These are phyloP conservation scores for Creontiades dilutus DNA, from an alignment of 2,888 invertebrate genomes.

Conservation along the genomic window DNA sequence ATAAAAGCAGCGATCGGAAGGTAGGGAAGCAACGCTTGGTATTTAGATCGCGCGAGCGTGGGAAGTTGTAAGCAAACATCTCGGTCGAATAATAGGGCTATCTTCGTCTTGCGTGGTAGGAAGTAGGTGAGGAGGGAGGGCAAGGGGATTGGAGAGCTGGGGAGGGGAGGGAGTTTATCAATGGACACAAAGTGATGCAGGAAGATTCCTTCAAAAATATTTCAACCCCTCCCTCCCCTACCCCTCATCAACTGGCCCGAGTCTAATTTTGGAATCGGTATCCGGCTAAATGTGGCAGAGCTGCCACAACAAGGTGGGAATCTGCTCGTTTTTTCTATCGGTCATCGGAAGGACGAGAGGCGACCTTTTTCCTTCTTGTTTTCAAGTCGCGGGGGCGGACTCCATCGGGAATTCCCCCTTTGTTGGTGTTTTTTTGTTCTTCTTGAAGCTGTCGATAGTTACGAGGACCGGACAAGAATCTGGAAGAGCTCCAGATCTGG, in stretches of 20 bases:
- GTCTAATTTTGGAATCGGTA: slow-evolving; percentile 34
- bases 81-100: slow-evolving; percentile 68
- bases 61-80: slow-evolving; percentile 69
- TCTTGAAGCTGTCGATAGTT: background rate
- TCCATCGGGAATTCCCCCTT: background rate
- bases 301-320: slow-evolving; percentile 57
- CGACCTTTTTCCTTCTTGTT: background rate
- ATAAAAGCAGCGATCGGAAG: slow-evolving; percentile 49
- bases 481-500: too few relatives aligned
- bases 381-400: background rate
- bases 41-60: slow-evolving; percentile 67
- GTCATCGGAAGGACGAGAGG: slow-evolving; percentile 27
- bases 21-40: slow-evolving; percentile 63
- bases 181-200: slow-evolving; percentile 54
- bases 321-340: background rate
- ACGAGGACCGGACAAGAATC: too few relatives aligned
- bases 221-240: slow-evolving; percentile 38
- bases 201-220: slow-evolving; percentile 64
- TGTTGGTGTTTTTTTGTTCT: too few relatives aligned
- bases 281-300: slow-evolving; percentile 57
- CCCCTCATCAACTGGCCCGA: background rate
- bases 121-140: slow-evolving; percentile 18
- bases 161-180: slow-evolving; percentile 46
- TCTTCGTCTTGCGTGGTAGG: slow-evolving; percentile 56
- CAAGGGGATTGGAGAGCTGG: background rate